Conservation (phyloP, 2,113 vertebrate species). For the Phoxinus phoxinus region DNA sequence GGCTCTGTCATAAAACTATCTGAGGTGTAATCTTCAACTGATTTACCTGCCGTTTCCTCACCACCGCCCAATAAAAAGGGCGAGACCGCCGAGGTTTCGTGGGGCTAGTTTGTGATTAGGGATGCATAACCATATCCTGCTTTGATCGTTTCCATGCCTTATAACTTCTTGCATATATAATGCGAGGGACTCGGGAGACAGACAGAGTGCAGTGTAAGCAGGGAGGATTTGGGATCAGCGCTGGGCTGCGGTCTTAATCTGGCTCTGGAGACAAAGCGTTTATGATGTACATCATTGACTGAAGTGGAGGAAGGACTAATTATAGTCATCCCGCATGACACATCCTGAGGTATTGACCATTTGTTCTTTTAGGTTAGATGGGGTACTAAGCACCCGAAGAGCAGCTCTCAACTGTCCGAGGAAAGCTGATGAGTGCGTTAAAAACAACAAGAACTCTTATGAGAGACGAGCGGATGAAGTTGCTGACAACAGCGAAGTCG, state of each 20-base stretch:
- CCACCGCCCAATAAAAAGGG: constrained; percentile 60
- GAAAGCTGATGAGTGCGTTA: constrained; percentile 49
- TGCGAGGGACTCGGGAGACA: constrained; percentile 55
- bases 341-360: constrained; percentile 64
- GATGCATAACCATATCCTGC: constrained; percentile 57
- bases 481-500: constrained; percentile 44
- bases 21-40: constrained; percentile 61
- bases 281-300: constrained; percentile 63
- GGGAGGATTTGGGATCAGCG: constrained; percentile 42
- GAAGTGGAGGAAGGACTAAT: constrained; percentile 57
- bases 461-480: constrained; percentile 27
- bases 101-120: constrained; percentile 60
- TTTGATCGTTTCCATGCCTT: constrained; percentile 61
- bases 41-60: constrained; percentile 59
- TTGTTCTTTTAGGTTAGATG: constrained; percentile 63
- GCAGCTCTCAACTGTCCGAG: constrained; percentile 42
- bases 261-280: constrained; percentile 55
- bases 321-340: constrained; percentile 61
- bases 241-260: constrained; percentile 51
- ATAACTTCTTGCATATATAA: constrained; percentile 59
- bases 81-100: constrained; percentile 48
- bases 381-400: constrained; percentile 55
- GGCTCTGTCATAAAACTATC: constrained; percentile 62
- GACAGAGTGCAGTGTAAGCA: constrained; percentile 63
- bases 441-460: constrained; percentile 41